phyloP scores from a whole-genome alignment of 1,140 invertebrate species.

The Caerostris darwini region DNA sequence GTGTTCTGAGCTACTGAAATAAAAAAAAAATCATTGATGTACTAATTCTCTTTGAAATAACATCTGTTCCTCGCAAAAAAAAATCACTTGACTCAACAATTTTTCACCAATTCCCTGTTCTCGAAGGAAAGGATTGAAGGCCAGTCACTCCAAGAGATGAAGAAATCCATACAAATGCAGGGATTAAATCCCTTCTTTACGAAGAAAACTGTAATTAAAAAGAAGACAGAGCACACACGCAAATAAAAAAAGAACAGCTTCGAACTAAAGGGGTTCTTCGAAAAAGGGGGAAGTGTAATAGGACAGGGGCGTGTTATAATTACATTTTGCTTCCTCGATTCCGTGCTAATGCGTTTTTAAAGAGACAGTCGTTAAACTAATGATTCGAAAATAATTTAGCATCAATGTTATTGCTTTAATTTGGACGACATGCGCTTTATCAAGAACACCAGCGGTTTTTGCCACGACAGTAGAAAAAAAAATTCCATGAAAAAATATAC shows the following conservation, averaged over 20 bases:
- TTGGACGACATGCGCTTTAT: slow-evolving; percentile 77
- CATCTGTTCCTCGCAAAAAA: no score
- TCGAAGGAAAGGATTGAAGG: no score
- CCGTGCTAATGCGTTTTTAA: slow-evolving; percentile 75
- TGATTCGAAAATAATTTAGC: slow-evolving; percentile 77
- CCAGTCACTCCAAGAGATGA: neutral
- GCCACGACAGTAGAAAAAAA: neutral
- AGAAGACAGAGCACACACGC: neutral
- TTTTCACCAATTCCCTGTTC: no score
- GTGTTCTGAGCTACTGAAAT: no score
- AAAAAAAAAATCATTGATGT: no score
- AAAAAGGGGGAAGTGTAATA: neutral
- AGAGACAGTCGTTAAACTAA: slow-evolving; percentile 75
- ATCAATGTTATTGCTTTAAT: slow-evolving; percentile 76
- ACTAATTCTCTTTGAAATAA: no score
- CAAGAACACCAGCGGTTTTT: neutral
- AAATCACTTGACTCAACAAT: no score
- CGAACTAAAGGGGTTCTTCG: neutral
- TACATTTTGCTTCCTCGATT: slow-evolving; percentile 68
- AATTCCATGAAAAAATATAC: slow-evolving; percentile 34
- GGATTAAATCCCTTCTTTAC: neutral
- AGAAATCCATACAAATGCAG: neutral
- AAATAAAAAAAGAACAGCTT: neutral
- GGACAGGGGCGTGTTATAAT: slow-evolving; percentile 75
- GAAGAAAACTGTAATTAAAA: slow-evolving; percentile 14